phyloP scores from a whole-genome alignment of 1,140 invertebrate species.

The Pinna nobilis region DNA sequence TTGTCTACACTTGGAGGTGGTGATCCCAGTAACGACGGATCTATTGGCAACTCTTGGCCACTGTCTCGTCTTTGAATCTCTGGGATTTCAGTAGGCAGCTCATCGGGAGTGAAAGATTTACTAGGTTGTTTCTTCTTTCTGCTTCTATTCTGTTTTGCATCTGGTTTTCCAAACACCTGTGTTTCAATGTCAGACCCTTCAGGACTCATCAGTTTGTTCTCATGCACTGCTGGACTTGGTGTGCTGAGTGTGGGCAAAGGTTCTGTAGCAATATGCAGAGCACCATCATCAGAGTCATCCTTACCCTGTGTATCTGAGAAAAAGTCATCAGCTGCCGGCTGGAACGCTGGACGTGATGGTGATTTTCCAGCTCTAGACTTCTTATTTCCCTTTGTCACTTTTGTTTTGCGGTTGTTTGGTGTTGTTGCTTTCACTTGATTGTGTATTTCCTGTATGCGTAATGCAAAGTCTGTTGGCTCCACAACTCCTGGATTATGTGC shows the following conservation, averaged over 20 bases:
- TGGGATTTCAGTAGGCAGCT: neutral
- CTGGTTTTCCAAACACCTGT: neutral
- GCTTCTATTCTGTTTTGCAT: neutral
- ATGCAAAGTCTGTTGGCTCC: neutral
- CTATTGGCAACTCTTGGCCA: neutral
- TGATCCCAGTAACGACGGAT: neutral
- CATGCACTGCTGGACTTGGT: neutral
- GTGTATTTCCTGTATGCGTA: neutral
- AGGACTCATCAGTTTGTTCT: neutral
- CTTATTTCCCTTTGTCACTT: neutral
- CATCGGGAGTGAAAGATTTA: neutral
- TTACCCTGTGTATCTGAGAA: constrained; percentile 13
- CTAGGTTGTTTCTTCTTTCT: constrained; percentile 5
- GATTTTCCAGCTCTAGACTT: neutral
- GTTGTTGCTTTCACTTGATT: neutral
- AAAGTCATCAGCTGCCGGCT: neutral
- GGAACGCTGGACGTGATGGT: neutral
- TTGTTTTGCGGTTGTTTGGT: neutral
- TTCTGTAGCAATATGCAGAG: constrained; percentile 47
- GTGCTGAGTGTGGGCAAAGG: constrained; percentile 22
- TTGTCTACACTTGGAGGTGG: neutral
- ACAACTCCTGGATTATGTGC: neutral
- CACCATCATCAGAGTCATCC: constrained; percentile 46
- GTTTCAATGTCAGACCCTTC: neutral
- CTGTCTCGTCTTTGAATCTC: neutral